Base-by-base conservation (phyloP, 2,888 invertebrate species). In the Coelogynopora nodosa region DNA sequence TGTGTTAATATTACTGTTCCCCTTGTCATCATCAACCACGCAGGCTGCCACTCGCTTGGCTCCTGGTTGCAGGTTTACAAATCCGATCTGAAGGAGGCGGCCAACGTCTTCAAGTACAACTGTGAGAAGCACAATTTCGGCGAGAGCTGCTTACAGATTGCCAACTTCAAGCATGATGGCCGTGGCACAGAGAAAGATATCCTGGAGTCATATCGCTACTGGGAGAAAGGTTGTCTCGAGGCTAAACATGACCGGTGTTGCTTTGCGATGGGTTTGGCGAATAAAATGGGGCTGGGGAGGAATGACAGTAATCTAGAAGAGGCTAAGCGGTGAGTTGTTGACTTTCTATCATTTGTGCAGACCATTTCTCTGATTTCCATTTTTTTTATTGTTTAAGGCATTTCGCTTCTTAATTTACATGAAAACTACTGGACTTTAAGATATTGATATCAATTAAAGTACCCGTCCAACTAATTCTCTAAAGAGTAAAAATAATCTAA, bases 91-190 rank as follows among this genome's bases (percentile, higher is more conserved):
- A 28, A n/a, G 13, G 23, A 85, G 30, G 85, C 84, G 2, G n/a
- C 84, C 0, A 85, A 84, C 23, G 29, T 23, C 0, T 85, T 84
- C 18, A 85, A 85, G 85, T 85, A 85, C 84, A 85, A 82, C 82
- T 85, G 85, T 28, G 85, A 85, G 13, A 29, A 0, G 0, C 2
- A 85, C 28, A n/a, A n/a, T 28, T 83, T 0, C 28, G 85, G 84
- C 84, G 84, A 85, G 29, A 84, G 85, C 28, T 85, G 85, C 30
- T 29, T 84, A n/a, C 84, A 85, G 84, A 85, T 26, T 30, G 85
- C 85, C 84, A 85, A 85, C 23, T 67, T n/a, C 27, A 84, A 84
- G 84, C 31, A n/a, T 23, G 18, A 67, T 31, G 84, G 84, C 0
- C 84, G 28, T n/a, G 49, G 13, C 74, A 30, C 28, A 0, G n/a